Base-by-base conservation (phyloP, 2,888 invertebrate species). In the Amphipyra berbera region DNA sequence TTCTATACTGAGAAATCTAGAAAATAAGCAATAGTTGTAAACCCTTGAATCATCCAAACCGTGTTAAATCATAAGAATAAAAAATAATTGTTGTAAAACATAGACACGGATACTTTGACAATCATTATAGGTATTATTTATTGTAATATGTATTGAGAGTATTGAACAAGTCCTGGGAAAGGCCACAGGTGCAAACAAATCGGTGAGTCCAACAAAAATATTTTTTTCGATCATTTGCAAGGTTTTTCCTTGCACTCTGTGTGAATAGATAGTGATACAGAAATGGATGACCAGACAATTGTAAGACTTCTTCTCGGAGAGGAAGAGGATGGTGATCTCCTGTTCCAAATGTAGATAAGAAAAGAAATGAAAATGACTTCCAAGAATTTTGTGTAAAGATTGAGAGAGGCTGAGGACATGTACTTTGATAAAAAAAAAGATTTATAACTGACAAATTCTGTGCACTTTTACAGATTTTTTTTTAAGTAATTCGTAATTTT, bases 21-120 rank as follows among this genome's bases (percentile, higher is more conserved):
- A 82, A 78, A 86, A 80, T 87, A 90, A 89, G 88, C 79, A 85
- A 86, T 85, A 75, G 73, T 92, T 90, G 88, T 88, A 78, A 79
- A 86, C 82, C 74, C 79, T 76, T 82, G 76, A 81, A 85, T 83
- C 81, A 84, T 80, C 85, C 72, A 81, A 86, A 88, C 85, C 86
- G 81, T 82, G 86, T 87, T 82, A 85, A 89, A 90, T 86, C 84
- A 85, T 80, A 91, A 91, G 90, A 88, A 86, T 90, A 90, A 88
- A 84, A 81, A 81, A 86, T 77, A 78, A 75, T 78, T 76, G 74
- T 79, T 75, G 65, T 78, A 75, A 77, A 82, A 68, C 53, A 56
- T 69, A 67, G 68, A 62, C 64, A 61, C 65, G 66, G 21, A 62
- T 71, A 79, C 79, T 84, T 88, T 90, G 89, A 88, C 90, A 88